Conservation (phyloP, 23 tunicate genomes). For the Trididemnum nubilum region DNA sequence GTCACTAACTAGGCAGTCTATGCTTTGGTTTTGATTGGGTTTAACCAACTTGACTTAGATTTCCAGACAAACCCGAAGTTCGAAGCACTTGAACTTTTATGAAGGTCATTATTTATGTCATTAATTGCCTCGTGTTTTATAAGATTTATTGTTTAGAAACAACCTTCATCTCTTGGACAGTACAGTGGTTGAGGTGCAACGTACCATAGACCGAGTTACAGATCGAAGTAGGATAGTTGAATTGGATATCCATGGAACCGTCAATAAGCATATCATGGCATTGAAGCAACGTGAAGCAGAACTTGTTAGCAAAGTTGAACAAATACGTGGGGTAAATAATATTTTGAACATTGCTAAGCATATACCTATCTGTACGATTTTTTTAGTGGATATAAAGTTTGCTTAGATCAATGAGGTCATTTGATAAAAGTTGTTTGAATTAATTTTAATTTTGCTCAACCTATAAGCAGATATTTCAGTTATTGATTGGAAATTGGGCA, state of each 20-base stretch:
- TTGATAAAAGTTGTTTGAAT: too few species aligned
- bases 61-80: too few species aligned
- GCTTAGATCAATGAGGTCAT: too few species aligned
- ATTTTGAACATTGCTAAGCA: conserved; percentile 8
- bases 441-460: too few species aligned
- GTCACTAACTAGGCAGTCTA: too few species aligned
- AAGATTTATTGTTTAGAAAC: conserved; percentile 15
- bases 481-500: too few species aligned
- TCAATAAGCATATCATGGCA: conserved; percentile 51
- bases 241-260: conserved; percentile 42
- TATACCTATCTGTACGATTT: not conserved
- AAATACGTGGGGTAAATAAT: conserved; percentile 49
- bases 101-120: too few species aligned
- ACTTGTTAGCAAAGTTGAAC: conserved; percentile 58
- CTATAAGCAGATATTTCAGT: too few species aligned
- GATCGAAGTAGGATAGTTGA: conserved; percentile 35
- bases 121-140: too few species aligned
- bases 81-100: too few species aligned
- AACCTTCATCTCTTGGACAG: conserved; percentile 34
- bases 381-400: not conserved
- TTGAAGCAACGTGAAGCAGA: conserved; percentile 67
- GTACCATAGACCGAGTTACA: conserved; percentile 42
- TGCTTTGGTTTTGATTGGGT: too few species aligned
- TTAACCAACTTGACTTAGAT: too few species aligned
- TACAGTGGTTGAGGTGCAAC: conserved; percentile 29